Base-by-base conservation (phyloP, 2,888 invertebrate species). In the Nematopogon swammerdamellus region DNA sequence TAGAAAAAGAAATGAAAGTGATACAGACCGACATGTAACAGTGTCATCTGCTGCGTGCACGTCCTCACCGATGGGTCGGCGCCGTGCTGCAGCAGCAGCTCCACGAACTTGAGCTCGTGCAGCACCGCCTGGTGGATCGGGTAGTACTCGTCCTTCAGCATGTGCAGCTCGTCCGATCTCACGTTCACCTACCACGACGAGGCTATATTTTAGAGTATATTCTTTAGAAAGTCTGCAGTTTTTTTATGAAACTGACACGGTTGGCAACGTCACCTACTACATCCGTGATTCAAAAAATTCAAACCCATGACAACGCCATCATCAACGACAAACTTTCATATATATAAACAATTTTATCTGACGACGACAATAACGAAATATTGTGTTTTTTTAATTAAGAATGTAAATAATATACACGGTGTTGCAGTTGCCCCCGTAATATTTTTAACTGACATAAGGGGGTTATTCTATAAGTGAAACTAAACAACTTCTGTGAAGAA, bases 111-210 rank as follows among this genome's bases (percentile, higher is more conserved):
- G 46, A 84, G 82, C 55, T 88, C 87, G 63, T 89, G 89, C 19
- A 87, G 74, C 17, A 88, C 88, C 14, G 89, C 86, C 61, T 88
- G 86, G 65, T 89, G 87, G 51, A 90, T 85, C n/a, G 90, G 89
- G 64, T 86, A 89, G 64, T 88, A 88, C 68, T 89, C 89, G 60
- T 88, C 87, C 64, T 85, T 86, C 51, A 87, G 82, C 53, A 85
- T 80, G 65, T 88, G 86, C 46, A 88, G 86, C 67, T 88, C 87
- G 56, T 87, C 86, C 36, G 84, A 82, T 43, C 87, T 63, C 1
- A 56, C 54, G 42, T 53, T 56, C n/a, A 56, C 56, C 55, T 56
- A 14, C n/a, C 17, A 43, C 44, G 19, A 19, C 2, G 3, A 19
- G 3, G 16, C 6, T 17, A 17, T 17, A 44, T 17, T 43, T 43